Evolutionary conservation across 1,140 invertebrate species (phyloP), one percentile per base, ranked within the genome.

Genomic region (Eumeta japonica): DNA sequence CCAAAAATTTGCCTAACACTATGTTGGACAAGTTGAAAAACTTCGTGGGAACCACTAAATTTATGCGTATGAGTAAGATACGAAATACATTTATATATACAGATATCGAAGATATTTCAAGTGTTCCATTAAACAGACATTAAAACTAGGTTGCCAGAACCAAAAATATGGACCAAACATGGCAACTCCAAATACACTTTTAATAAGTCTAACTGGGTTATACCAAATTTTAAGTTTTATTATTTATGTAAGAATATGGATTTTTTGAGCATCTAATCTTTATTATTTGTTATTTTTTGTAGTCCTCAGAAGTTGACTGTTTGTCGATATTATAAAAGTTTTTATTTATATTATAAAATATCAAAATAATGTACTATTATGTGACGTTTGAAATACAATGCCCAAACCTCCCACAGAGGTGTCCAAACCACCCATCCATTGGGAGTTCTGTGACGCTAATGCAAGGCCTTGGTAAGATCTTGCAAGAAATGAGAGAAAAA

Each of bases 1-100:
- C 42, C 45, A 55, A 48, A 55, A 55, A 30, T 50, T 39, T 50
- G 46, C 48, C 37, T 31, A 34, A 15, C 44, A 46, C 20, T 55
- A 52, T 55, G 44, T 55, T 28, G 47, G 45, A 14, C 17, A 16
- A 55, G 50, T 52, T n/a, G 43, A 50, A 50, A 45, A 53, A 28
- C 16, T 16, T 43, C 39, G 47, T 55, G 46, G 41, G 46, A 37
- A 52, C 43, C n/a, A n/a, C n/a, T n/a, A n/a, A n/a, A n/a, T n/a
- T n/a, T n/a, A n/a, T n/a, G n/a, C n/a, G n/a, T n/a, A 10, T 46
- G 39, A 50, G 43, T 38, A 49, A 46, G 33, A 39, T 48, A 39
- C 18, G 28, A 43, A 42, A 45, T 38, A 58, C 41, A 9, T 52
- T 43, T 45, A 33, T 45, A n/a, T 53, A 46, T 46, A 37, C 52